Percentiles rank a stretch among this genome's conserved stretches.
Conservation (phyloP, 1,140 invertebrate species). For the Apolygus lucorum region DNA sequence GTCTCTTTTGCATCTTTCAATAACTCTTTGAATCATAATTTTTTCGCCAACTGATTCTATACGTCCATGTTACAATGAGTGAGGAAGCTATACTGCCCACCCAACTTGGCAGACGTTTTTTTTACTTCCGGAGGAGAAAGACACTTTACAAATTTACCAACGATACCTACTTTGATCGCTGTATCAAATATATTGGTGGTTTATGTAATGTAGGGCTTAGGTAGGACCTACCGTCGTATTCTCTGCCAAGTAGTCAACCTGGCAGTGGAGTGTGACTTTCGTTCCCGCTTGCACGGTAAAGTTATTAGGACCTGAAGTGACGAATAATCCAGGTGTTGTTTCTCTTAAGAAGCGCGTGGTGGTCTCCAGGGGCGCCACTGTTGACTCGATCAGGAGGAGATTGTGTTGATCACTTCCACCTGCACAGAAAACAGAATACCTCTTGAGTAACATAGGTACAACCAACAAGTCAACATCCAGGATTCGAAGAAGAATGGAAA, state of each 20-base stretch:
- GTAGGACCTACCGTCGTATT: slow-evolving; percentile 55
- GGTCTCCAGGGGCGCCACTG: not conserved
- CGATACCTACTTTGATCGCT: too few species aligned
- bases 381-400: slow-evolving; percentile 3
- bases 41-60: too few species aligned
- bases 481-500: too few species aligned
- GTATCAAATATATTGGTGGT: too few species aligned
- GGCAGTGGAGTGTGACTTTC: slow-evolving; percentile 56
- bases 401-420: slow-evolving; percentile 19
- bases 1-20: too few species aligned
- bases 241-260: slow-evolving; percentile 59
- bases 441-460: too few species aligned
- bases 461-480: too few species aligned
- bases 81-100: too few species aligned
- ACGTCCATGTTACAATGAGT: too few species aligned
- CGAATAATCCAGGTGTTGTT: slow-evolving; percentile 7
- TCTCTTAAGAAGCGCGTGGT: not conserved
- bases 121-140: not conserved
- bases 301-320: slow-evolving; percentile 39
- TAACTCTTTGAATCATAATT: too few species aligned
- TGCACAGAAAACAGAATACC: not conserved
- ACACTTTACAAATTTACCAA: not conserved
- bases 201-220: too few species aligned
- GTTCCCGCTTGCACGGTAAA: slow-evolving; percentile 58
- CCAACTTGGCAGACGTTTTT: too few species aligned